Conservation (phyloP, 2,113 vertebrate genomes). For the Chunga burmeisteri region DNA sequence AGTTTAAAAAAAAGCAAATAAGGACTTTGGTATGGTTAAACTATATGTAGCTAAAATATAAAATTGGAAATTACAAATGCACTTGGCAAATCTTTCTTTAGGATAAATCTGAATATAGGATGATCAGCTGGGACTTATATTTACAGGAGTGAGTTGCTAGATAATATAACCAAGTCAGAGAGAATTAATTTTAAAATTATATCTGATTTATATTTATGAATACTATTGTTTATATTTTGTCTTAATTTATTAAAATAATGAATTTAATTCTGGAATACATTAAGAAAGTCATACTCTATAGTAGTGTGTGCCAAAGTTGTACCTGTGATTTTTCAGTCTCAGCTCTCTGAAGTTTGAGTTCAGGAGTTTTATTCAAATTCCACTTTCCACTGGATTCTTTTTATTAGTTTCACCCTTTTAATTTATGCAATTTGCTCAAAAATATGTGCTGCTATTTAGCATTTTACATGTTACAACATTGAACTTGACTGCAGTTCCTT, state of each 20-base stretch:
- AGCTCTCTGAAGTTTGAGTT: background rate
- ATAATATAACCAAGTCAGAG: background rate
- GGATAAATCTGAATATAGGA: background rate
- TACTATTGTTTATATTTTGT: background rate
- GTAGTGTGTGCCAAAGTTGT: background rate
- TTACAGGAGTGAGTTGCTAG: background rate
- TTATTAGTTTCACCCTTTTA: background rate
- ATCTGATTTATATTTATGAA: background rate
- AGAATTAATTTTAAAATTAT: background rate
- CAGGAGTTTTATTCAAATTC: background rate
- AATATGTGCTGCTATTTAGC: background rate
- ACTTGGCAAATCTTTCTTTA: background rate
- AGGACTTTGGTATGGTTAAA: background rate
- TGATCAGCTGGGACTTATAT: background rate
- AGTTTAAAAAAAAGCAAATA: background rate
- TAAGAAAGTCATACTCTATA: background rate
- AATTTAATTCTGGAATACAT: background rate
- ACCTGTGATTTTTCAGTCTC: background rate
- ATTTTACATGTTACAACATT: background rate
- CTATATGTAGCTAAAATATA: background rate
- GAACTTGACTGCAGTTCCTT: background rate
- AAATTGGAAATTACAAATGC: background rate
- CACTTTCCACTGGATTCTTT: background rate
- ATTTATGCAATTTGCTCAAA: background rate
- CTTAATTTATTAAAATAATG: background rate